phyloP scores from a whole-genome alignment of 2,797 vertebrate species.

The Periophthalmus magnuspinnatus region DNA sequence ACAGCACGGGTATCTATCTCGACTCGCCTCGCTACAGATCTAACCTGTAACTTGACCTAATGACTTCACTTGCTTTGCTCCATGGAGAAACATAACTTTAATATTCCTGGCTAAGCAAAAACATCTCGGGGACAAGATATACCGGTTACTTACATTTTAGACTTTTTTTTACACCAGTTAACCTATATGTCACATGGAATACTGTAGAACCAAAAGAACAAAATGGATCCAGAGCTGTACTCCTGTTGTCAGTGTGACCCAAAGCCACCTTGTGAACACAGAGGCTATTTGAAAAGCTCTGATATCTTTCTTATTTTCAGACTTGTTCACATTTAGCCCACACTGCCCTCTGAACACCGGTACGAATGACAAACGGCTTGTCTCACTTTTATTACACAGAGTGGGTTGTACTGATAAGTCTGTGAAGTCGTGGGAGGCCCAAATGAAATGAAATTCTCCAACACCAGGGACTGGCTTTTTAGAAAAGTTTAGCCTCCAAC shows the following conservation, averaged over 20 bases:
- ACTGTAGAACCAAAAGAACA: neutral
- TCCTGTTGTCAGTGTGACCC: neutral
- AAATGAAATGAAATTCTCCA: slow-evolving; percentile 25
- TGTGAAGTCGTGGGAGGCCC: slow-evolving; percentile 16
- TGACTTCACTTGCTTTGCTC: too few relatives aligned
- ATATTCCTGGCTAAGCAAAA: too few relatives aligned
- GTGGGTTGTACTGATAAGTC: slow-evolving; percentile 34
- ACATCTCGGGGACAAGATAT: too few relatives aligned
- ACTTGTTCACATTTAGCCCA: slow-evolving; percentile 13
- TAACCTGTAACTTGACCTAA: too few relatives aligned
- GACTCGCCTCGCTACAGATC: too few relatives aligned
- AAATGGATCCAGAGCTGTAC: neutral
- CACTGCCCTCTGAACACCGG: neutral
- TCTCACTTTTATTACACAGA: slow-evolving; percentile 31
- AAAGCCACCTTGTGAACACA: neutral
- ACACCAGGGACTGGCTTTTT: slow-evolving; percentile 8
- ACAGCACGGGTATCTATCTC: too few relatives aligned
- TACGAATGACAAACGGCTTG: slow-evolving; percentile 32
- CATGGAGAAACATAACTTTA: too few relatives aligned
- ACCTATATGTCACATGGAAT: too few relatives aligned
- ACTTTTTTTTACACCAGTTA: neutral
- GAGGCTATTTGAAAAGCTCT: neutral
- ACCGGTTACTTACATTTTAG: neutral
- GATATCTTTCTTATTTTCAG: neutral
- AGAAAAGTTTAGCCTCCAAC: slow-evolving; percentile 19